A percentile compares a stretch with the other conserved stretches of the same genome.
These are phyloP conservation scores for Hucho hucho DNA, from an alignment of 2,113 vertebrate species.

Conservation along the genomic window DNA sequence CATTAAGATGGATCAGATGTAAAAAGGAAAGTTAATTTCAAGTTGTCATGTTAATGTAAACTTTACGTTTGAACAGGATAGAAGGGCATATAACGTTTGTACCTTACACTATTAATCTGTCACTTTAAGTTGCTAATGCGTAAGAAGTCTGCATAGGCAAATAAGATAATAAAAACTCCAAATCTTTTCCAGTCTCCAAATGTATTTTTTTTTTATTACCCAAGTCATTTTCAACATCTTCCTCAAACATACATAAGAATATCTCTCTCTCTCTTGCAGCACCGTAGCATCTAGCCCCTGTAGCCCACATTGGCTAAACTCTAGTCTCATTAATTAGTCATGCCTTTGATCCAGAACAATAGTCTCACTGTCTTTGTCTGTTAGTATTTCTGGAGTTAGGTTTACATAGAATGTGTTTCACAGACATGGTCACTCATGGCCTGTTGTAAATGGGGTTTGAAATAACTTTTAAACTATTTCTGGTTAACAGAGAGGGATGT, in stretches of 20 bases:
- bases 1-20: background rate
- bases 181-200: background rate
- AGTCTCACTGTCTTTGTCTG: background rate
- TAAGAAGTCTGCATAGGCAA: constrained; percentile 1
- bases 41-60: background rate
- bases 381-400: no score
- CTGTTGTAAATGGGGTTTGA: background rate
- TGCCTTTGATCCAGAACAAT: background rate
- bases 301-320: background rate
- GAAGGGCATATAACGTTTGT: background rate
- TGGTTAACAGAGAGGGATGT: background rate
- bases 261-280: background rate
- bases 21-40: background rate
- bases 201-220: background rate
- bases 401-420: no score
- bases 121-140: background rate
- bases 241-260: background rate
- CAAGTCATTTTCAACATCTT: background rate
- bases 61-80: background rate
- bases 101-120: background rate
- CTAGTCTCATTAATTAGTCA: background rate
- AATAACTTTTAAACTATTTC: background rate
- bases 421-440: background rate
- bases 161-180: constrained; percentile 1
- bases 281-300: background rate